phyloP scores from a whole-genome alignment of 2,113 vertebrate genomes.

The Ariopsis seemanni region DNA sequence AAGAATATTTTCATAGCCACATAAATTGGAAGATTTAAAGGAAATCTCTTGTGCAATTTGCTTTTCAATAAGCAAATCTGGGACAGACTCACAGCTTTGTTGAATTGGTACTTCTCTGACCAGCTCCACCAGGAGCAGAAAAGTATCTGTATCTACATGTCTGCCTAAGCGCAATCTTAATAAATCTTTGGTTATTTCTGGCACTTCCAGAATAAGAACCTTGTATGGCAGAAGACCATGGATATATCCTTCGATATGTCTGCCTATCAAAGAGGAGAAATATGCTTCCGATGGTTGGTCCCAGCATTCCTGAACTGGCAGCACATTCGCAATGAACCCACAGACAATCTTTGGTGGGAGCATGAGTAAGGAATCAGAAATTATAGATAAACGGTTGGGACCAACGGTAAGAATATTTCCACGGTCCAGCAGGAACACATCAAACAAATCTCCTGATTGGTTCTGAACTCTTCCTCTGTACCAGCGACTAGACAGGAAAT shows the following conservation, averaged over 20 bases:
- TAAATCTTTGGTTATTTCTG: constrained; percentile 77
- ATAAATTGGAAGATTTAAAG: constrained; percentile 54
- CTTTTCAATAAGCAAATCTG: constrained; percentile 66
- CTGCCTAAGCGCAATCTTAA: constrained; percentile 78
- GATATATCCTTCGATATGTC: constrained; percentile 75
- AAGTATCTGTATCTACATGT: constrained; percentile 80
- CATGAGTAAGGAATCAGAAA: constrained; percentile 76
- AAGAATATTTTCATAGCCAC: constrained; percentile 69
- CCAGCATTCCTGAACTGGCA: constrained; percentile 77
- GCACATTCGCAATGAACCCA: constrained; percentile 85
- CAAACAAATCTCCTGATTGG: constrained; percentile 65
- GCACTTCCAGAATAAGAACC: constrained; percentile 80
- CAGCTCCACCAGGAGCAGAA: constrained; percentile 81
- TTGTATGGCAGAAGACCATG: constrained; percentile 77
- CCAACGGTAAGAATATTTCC: constrained; percentile 77
- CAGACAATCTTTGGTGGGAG: constrained; percentile 82
- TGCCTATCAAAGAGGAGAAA: constrained; percentile 79
- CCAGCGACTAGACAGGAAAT: constrained; percentile 76
- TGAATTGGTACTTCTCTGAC: constrained; percentile 71
- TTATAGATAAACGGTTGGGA: constrained; percentile 70
- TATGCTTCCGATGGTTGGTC: constrained; percentile 74
- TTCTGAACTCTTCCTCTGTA: constrained; percentile 85
- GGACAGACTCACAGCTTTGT: constrained; percentile 58
- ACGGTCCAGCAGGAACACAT: constrained; percentile 82
- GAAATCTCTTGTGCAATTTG: constrained; percentile 53